Percentiles rank a stretch among this genome's conserved stretches.
Evolutionary conservation across 1,140 invertebrate species (phyloP).

Genomic region (Pomacea maculata): DNA sequence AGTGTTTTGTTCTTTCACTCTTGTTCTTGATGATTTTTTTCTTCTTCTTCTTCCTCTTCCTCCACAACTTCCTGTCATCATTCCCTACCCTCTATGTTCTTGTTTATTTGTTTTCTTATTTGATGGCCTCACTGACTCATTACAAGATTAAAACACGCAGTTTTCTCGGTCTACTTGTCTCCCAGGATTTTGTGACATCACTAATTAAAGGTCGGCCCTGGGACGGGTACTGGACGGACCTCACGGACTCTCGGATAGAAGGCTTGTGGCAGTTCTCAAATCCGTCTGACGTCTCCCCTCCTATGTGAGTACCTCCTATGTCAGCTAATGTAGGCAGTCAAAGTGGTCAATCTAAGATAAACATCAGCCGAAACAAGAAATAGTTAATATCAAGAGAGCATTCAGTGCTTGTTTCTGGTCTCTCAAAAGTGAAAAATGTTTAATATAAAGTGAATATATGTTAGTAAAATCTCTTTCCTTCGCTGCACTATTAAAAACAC

Average conservation of each 20-base stretch:
- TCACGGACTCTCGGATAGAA: conserved; percentile 3
- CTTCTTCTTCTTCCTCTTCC: background rate
- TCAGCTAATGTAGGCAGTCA: too few species aligned
- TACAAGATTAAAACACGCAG: background rate
- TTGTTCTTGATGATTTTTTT: too few species aligned
- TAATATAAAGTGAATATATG: background rate
- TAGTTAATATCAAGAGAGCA: background rate
- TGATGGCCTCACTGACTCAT: background rate
- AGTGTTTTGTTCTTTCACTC: background rate
- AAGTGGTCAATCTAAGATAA: too few species aligned
- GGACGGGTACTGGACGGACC: conserved; percentile 5
- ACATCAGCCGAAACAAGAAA: background rate
- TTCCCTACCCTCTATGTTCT: background rate
- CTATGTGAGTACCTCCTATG: background rate
- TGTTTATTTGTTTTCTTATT: background rate
- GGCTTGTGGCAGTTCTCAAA: background rate
- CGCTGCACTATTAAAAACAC: background rate
- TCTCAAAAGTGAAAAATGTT: background rate
- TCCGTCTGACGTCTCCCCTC: background rate
- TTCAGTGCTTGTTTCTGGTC: background rate
- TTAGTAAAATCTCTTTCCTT: background rate
- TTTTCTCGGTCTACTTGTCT: background rate
- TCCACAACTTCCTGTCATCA: background rate
- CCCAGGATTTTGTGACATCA: conserved; percentile 5
- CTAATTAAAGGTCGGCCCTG: background rate